Evolutionary conservation across 2,113 vertebrate species (phyloP), one percentile per base, ranked within the genome.

Genomic region (Ailurus styani): DNA sequence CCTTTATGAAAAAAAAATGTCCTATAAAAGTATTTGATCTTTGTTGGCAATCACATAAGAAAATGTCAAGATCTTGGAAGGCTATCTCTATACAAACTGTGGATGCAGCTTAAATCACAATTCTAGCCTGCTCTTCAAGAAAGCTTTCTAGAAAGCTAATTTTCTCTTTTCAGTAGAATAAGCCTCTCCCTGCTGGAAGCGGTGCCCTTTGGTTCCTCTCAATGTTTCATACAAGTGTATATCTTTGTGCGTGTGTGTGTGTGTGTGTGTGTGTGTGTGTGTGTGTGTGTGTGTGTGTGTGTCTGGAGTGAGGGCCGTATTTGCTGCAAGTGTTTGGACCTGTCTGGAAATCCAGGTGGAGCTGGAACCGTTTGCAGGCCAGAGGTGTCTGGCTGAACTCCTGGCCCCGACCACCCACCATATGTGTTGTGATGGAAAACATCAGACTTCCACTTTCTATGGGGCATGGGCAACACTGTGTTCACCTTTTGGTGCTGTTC

Each of bases 401-500:
- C 70, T 47, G 29, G 17, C 10, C 27, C 45, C 29, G 3, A 11
- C 37, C 18, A 15, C 21, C 7, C 6, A 5, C 64, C 31, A 2
- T 20, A 42, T 31, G 1, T 27, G 34, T 47, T 27, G 12, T 47
- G 31, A 78, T 50, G 89, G 72, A 60, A 87, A 82, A 64, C 47
- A 6, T 77, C 66, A 95, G 82, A n/a, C 23, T n/a, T 40, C 34
- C 52, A 12, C 79, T 93, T 70, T 75, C 55, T 50, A 0, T 20
- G 37, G 90, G 42, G 45, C 60, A 7, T n/a, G 2, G 68, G 25
- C 96, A 90, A 95, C 78, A 66, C 88, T 40, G 37, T 73, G 90
- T 79, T 93, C 70, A 96, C 89, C 87, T 95, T 97, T 97, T 95
- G 97, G 97, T 95, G 97, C 96, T 95, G 1, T 95, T 98, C 96